Evolutionary conservation across 1,140 invertebrate genomes (phyloP), one percentile per base, ranked within the genome.

Genomic region (Probaryconus sp.): DNA sequence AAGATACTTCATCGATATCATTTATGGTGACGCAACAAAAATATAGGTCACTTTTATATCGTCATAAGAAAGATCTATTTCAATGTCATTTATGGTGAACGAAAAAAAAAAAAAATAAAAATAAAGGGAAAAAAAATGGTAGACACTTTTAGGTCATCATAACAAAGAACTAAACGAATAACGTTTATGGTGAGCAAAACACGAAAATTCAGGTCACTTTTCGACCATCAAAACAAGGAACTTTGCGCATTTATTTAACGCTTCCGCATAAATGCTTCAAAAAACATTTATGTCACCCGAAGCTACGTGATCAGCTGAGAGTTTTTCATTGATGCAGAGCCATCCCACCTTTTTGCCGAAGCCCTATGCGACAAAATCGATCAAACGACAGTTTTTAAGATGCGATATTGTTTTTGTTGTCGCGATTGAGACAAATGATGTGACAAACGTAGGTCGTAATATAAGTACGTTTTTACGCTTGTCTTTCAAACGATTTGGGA

Each of bases 371-470:
- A 13, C 14, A 16, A 40, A 67, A 67, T 67, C 63, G 51, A 67
- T 56, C 42, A 42, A 55, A 42, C 20, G 31, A 48, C 42, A 6
- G n/a, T 65, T 55, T 65, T 48, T 48, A 51, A 42, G 63, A 56
- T 17, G n/a, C 14, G 47, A 64, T 56, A 48, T 67, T 56, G 51
- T 67, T 67, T 65, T 67, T 67, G 50, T 48, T 30, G 2, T 3
- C 6, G 9, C 35, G 43, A 67, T 67, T 67, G 63, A 58, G 35
- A 67, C 51, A 67, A 67, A 58, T 58, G 64, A 50, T 35, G 33
- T 51, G 53, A 68, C 43, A 50, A 58, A 50, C 43, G 26, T 16
- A 42, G 45, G 10, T 56, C 30, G 43, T 42, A 58, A 50, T 30
- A 35, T 28, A 10, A 24, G 14, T 9, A 17, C 26, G 13, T 43